Percentiles rank a stretch among this genome's conserved stretches.
phyloP scores from a whole-genome alignment of 2,888 invertebrate species.

The Idaea aversata region DNA sequence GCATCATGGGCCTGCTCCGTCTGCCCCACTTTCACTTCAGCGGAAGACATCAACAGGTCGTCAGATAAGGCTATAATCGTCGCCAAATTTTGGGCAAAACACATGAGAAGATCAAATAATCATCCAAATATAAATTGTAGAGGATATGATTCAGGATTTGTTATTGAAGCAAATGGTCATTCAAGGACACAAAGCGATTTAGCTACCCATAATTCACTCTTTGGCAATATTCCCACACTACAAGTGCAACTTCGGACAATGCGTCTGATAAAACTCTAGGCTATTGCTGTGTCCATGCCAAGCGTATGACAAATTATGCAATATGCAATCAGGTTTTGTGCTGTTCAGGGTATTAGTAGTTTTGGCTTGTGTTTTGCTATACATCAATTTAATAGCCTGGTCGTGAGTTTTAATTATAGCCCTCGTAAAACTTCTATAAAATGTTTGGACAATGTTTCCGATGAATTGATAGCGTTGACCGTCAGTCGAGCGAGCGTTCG shows the following conservation, averaged over 20 bases:
- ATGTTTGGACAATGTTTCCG: neutral
- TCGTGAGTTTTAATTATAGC: neutral
- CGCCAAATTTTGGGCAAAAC: no score
- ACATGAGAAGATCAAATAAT: no score
- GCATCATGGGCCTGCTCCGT: no score
- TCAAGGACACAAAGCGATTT: constrained; percentile 23
- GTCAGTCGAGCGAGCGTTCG: neutral
- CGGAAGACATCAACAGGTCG: no score
- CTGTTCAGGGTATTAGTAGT: neutral
- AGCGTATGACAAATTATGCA: constrained; percentile 6
- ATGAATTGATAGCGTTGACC: neutral
- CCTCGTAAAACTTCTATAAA: neutral
- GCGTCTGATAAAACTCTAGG: constrained; percentile 20
- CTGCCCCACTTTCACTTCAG: no score
- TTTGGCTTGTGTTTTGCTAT: neutral
- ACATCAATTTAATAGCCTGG: neutral
- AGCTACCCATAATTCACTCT: constrained; percentile 18
- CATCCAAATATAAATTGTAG: neutral
- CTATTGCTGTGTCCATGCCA: constrained; percentile 17
- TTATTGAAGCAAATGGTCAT: constrained; percentile 19
- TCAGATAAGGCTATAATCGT: no score
- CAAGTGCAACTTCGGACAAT: constrained; percentile 19
- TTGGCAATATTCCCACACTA: constrained; percentile 26
- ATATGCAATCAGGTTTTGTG: neutral
- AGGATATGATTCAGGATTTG: neutral